A percentile compares a stretch with the other conserved stretches of the same genome.
Conservation (phyloP, 2,113 vertebrate species). For the Acanthisitta chloris region DNA sequence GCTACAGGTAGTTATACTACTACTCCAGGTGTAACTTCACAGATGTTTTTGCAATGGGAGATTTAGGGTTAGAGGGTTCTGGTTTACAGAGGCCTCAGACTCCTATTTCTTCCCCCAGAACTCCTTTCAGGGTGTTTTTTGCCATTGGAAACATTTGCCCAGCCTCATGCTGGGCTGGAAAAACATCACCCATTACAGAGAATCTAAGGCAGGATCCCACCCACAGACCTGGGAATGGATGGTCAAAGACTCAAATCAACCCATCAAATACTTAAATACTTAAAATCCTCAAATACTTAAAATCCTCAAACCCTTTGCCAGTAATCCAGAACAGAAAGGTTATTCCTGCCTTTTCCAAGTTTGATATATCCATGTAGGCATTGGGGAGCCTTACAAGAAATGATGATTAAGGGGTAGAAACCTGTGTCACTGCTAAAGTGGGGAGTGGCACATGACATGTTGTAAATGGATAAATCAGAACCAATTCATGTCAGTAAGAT, state of each 20-base stretch:
- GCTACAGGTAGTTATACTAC: not conserved
- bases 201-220: not conserved
- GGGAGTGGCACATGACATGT: not conserved
- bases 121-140: not conserved
- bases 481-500: not conserved
- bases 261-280: not conserved
- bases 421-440: rapidly evolving
- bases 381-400: not conserved
- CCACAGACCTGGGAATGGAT: not conserved
- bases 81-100: not conserved
- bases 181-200: not conserved
- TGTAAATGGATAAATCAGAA: not conserved
- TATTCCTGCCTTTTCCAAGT: not conserved
- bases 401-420: not conserved
- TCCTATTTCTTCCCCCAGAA: not conserved
- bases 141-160: not conserved
- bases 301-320: not conserved
- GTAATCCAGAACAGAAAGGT: not conserved
- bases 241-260: not conserved
- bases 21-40: not conserved
- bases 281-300: not conserved
- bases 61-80: not conserved
- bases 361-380: not conserved
- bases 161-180: not conserved
- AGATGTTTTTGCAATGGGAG: not conserved